Evolutionary conservation across 2,888 invertebrate genomes (phyloP).

Genomic region (Lucinisca nassula): DNA sequence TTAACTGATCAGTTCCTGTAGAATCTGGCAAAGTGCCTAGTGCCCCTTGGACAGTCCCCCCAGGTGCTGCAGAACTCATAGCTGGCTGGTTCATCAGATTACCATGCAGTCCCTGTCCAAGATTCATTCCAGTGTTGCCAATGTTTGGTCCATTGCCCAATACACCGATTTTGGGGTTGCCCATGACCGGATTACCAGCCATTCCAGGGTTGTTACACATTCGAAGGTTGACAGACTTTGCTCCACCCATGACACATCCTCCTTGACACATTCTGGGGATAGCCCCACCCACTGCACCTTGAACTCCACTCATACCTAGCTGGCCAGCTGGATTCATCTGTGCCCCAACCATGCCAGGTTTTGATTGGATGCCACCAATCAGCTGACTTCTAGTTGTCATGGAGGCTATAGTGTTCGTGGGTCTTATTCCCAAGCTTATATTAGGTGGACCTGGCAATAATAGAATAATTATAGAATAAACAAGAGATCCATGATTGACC

Average conservation of each 20-base stretch:
- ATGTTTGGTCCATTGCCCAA: not conserved
- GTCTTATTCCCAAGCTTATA: too few species aligned
- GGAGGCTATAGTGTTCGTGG: conserved; percentile 15
- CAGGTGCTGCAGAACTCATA: conserved; percentile 15
- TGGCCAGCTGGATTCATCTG: conserved; percentile 36
- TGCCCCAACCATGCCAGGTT: conserved; percentile 55
- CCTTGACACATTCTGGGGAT: conserved; percentile 7
- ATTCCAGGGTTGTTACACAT: too few species aligned
- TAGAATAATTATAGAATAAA: too few species aligned
- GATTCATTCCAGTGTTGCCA: not conserved
- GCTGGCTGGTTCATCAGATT: not conserved
- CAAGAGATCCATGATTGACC: too few species aligned
- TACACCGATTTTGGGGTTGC: too few species aligned
- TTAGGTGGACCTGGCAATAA: too few species aligned
- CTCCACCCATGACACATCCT: not conserved
- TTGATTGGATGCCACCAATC: conserved; percentile 46
- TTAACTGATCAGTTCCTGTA: conserved; percentile 49
- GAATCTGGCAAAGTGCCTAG: conserved; percentile 35
- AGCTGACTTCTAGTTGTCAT: conserved; percentile 43
- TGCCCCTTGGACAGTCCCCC: conserved; percentile 36
- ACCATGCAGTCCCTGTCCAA: not conserved
- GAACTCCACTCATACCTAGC: conserved; percentile 11
- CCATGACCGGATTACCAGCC: too few species aligned
- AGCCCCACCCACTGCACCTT: not conserved
- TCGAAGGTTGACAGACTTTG: too few species aligned